Conservation (phyloP, 2,113 vertebrate species). For the Ammospiza nelsoni region DNA sequence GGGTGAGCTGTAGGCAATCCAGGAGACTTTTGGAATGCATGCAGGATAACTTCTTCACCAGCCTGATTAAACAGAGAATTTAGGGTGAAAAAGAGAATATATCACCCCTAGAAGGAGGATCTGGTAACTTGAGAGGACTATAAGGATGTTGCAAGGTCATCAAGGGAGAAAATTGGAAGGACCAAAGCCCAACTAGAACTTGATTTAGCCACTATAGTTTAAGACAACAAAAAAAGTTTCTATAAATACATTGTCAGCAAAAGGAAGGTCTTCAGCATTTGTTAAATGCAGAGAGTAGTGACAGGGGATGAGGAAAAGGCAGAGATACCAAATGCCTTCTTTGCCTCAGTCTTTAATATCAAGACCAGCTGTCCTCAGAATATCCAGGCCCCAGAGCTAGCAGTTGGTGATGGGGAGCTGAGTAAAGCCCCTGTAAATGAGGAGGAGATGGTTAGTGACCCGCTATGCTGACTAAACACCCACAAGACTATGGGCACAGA, state of each 20-base stretch:
- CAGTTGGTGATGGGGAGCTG: background rate
- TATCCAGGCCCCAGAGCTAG: background rate
- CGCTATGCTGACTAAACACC: background rate
- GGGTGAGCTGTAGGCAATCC: background rate
- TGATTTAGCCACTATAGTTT: background rate
- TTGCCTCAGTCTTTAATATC: background rate
- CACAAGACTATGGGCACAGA: background rate
- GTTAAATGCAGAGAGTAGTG: background rate
- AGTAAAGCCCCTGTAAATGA: background rate
- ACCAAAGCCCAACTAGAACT: background rate
- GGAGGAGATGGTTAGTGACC: background rate
- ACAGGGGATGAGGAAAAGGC: background rate
- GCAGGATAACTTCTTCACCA: background rate
- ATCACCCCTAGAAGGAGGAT: background rate
- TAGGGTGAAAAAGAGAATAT: background rate
- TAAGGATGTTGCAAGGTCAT: background rate
- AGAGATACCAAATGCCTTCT: background rate
- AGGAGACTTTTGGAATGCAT: background rate
- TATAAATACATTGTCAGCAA: background rate
- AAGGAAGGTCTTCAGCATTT: background rate
- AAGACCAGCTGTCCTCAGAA: background rate
- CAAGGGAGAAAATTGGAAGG: background rate
- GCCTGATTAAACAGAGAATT: background rate
- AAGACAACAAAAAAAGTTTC: background rate
- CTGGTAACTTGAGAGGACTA: background rate